Evolutionary conservation across 2,888 invertebrate genomes (phyloP).

Genomic region (Drosophila lacicola): DNA sequence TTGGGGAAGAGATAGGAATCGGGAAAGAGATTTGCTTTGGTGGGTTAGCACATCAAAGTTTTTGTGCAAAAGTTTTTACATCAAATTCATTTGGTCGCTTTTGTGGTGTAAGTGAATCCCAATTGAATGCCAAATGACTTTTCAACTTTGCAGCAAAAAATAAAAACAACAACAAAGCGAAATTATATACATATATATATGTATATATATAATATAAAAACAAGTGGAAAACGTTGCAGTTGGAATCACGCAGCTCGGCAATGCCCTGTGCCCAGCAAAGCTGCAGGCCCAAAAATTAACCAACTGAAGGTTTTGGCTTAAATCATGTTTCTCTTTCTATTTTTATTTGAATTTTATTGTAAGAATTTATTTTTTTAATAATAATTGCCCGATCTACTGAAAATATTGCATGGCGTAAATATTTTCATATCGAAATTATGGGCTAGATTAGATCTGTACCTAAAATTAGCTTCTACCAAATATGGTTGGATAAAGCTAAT

Average conservation of each 20-base stretch:
- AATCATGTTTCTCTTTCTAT: no score
- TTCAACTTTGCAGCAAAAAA: constrained; percentile 54
- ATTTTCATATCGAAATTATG: no score
- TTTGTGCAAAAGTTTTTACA: constrained; percentile 64
- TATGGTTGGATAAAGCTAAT: no score
- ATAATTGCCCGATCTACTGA: no score
- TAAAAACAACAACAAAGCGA: constrained; percentile 5
- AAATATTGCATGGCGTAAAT: no score
- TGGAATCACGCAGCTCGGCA: background rate
- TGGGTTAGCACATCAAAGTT: constrained; percentile 52
- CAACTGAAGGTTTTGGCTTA: no score
- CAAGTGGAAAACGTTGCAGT: background rate
- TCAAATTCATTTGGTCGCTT: constrained; percentile 74
- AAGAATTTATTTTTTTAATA: no score
- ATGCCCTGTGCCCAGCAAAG: background rate
- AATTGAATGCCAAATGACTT: constrained; percentile 76
- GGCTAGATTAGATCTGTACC: no score
- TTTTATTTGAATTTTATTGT: no score
- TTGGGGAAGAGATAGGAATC: no score
- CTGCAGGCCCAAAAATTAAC: no score
- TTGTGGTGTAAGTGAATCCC: constrained; percentile 65
- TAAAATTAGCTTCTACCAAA: no score
- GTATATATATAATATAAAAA: constrained; percentile 6
- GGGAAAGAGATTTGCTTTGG: constrained; percentile 4
- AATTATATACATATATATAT: constrained; percentile 10